phyloP scores from a whole-genome alignment of 1,140 invertebrate species.

The Laupala kohalensis region DNA sequence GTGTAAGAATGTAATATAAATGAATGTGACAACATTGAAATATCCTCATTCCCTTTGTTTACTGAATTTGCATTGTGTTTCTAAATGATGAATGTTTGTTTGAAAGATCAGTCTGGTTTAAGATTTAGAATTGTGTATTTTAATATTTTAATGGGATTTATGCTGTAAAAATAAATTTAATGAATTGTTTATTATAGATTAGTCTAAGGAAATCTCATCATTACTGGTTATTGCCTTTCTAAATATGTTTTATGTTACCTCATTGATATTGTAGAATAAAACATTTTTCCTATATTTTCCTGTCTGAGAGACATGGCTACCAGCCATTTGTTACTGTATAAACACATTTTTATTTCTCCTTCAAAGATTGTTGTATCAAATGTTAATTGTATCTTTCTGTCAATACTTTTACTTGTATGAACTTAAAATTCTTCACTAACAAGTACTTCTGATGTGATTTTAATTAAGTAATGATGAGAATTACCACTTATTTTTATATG shows the following conservation, averaged over 20 bases:
- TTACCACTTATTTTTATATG: conserved; percentile 11
- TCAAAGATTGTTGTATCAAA: conserved; percentile 4
- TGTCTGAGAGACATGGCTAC: background rate
- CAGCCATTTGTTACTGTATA: background rate
- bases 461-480: conserved; percentile 9
- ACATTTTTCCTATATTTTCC: background rate
- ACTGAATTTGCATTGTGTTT: background rate
- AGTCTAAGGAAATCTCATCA: conserved; percentile 3
- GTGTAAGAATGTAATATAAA: background rate
- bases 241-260: background rate
- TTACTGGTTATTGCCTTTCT: background rate
- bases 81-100: background rate
- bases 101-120: background rate
- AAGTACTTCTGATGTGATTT: conserved; percentile 1
- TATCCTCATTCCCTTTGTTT: conserved; percentile 2
- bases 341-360: background rate
- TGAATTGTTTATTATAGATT: background rate
- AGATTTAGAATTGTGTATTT: background rate
- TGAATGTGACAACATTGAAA: background rate
- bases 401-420: no score
- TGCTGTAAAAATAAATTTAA: background rate
- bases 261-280: background rate
- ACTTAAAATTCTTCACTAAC: conserved; percentile 8
- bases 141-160: background rate
- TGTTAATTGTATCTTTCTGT: conserved; percentile 3